Evolutionary conservation across 2,888 invertebrate genomes (phyloP).

Genomic region (Ornithoptera priamus): DNA sequence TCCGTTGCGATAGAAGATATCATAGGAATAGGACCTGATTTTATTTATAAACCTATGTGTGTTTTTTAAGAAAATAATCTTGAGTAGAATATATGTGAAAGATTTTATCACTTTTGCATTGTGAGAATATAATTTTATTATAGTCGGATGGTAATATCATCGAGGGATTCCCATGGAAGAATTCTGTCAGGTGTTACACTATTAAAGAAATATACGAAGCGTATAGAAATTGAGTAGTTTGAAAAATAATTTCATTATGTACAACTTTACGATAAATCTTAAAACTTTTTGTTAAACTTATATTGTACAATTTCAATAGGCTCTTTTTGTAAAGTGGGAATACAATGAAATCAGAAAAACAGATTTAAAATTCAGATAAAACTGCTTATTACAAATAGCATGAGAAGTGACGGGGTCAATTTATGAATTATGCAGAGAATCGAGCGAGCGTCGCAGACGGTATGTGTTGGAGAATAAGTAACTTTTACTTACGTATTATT

Average conservation of each 20-base stretch:
- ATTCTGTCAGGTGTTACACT: slow-evolving; percentile 15
- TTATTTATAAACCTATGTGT: neutral
- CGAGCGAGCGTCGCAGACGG: slow-evolving; percentile 44
- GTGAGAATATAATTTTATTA: slow-evolving; percentile 3
- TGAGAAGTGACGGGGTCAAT: slow-evolving; percentile 49
- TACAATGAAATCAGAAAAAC: slow-evolving; percentile 30
- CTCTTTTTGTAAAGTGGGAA: neutral
- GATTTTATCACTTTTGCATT: slow-evolving; percentile 1
- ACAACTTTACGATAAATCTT: neutral
- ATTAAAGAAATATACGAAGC: slow-evolving; percentile 2
- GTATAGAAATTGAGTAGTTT: too few species aligned
- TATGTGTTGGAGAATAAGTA: slow-evolving; percentile 62
- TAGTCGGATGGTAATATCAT: slow-evolving; percentile 6
- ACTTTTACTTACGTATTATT: slow-evolving; percentile 61
- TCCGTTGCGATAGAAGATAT: slow-evolving; percentile 38
- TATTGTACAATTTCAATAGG: neutral
- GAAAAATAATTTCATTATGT: too few species aligned
- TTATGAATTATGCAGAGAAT: slow-evolving; percentile 71
- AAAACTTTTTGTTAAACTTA: neutral
- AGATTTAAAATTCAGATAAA: slow-evolving; percentile 60
- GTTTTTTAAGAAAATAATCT: neutral
- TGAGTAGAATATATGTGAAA: neutral
- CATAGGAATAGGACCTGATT: slow-evolving; percentile 20
- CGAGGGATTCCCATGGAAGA: slow-evolving; percentile 12
- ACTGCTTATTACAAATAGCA: slow-evolving; percentile 43